Percentiles rank a stretch among this genome's conserved stretches.
These are phyloP conservation scores for Cyprinodon tularosa DNA, from an alignment of 2,113 vertebrate species.

Conservation along the genomic window DNA sequence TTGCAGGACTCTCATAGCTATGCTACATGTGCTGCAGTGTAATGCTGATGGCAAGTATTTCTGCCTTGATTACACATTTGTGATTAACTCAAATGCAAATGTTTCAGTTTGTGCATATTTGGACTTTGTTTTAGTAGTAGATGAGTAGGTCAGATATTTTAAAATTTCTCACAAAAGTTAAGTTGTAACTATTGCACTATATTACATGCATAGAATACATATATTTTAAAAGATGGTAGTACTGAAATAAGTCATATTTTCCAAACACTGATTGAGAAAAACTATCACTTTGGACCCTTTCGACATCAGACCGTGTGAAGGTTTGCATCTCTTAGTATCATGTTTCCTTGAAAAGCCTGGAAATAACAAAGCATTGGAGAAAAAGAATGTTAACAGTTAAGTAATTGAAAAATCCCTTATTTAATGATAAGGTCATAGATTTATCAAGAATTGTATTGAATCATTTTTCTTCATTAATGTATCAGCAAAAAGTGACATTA, in stretches of 20 bases:
- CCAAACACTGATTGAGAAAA: too few species aligned
- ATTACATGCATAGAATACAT: background rate
- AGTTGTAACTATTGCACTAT: background rate
- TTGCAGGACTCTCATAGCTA: constrained; percentile 69
- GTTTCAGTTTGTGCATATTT: constrained; percentile 20
- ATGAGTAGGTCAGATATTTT: constrained; percentile 26
- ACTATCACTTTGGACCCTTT: too few species aligned
- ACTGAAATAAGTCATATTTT: background rate
- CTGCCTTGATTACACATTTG: constrained; percentile 77
- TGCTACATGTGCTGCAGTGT: constrained; percentile 62
- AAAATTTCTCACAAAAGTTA: constrained; percentile 13
- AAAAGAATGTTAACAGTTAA: too few species aligned
- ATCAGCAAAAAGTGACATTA: constrained; percentile 23
- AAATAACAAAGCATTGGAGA: constrained; percentile 10
- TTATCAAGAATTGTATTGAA: constrained; percentile 30
- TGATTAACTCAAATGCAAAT: constrained; percentile 79
- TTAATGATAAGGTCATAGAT: constrained; percentile 58
- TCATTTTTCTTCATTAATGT: constrained; percentile 44
- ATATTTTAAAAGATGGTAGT: background rate
- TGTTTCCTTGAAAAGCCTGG: constrained; percentile 62
- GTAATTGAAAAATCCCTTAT: constrained; percentile 37
- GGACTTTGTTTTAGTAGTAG: constrained; percentile 9
- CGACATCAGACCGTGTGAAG: background rate
- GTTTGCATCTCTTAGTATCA: constrained; percentile 45
- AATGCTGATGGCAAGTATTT: constrained; percentile 79